phyloP scores from a whole-genome alignment of 2,113 vertebrate genomes.

The Callionymus lyra region DNA sequence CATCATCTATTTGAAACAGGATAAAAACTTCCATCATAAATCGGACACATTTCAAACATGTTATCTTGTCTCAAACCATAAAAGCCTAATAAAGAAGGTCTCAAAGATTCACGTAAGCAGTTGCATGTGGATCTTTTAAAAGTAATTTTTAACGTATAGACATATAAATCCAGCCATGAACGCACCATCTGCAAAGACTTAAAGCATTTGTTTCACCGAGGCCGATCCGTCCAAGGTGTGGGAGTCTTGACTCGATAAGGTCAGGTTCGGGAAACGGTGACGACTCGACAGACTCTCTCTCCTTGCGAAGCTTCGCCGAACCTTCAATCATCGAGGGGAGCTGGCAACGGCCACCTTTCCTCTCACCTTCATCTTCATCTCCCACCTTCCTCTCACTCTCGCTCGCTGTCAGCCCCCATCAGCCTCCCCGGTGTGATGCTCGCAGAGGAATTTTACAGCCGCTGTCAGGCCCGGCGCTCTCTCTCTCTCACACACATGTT shows the following conservation, averaged over 20 bases:
- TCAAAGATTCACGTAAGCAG: too few species aligned
- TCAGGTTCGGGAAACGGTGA: conserved; percentile 18
- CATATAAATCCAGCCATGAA: background rate
- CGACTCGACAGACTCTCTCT: conserved; percentile 25
- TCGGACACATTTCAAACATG: too few species aligned
- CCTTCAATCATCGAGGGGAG: conserved; percentile 38
- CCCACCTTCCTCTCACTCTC: conserved; percentile 42
- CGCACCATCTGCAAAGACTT: conserved; percentile 37
- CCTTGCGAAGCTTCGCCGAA: conserved; percentile 29
- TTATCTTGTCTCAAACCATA: too few species aligned
- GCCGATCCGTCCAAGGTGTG: conserved; percentile 26
- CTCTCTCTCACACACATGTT: conserved; percentile 9
- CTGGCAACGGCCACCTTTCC: conserved; percentile 19
- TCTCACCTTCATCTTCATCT: conserved; percentile 39
- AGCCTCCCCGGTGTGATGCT: conserved; percentile 52
- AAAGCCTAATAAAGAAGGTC: too few species aligned
- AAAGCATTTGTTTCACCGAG: conserved; percentile 26
- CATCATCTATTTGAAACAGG: too few species aligned
- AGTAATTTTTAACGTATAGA: too few species aligned
- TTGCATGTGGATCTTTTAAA: too few species aligned
- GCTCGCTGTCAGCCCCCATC: conserved; percentile 53
- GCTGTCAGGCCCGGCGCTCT: conserved; percentile 39
- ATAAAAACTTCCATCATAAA: too few species aligned
- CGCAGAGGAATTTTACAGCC: conserved; percentile 59
- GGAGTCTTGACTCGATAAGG: conserved; percentile 16